Base-by-base conservation (phyloP, 2,113 vertebrate genomes). In the Pipra filicauda region DNA sequence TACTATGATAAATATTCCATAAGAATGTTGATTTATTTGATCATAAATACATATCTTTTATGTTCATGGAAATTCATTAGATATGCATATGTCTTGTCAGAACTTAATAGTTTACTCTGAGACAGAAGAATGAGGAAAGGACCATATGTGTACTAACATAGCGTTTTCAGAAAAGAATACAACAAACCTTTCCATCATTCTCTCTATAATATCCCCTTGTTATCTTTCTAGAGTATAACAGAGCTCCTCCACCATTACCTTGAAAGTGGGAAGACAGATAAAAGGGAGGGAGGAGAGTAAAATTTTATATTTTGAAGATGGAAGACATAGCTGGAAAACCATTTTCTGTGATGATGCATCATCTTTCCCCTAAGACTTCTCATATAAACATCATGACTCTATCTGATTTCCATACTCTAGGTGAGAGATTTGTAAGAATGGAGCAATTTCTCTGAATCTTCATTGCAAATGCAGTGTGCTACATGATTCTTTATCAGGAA, bases 81-180 rank as follows among this genome's bases (percentile, higher is more conserved):
- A 49, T 54, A 75, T 8, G 3, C 52, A 20, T 62, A 30, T 14
- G 5, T 64, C 75, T 72, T 52, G 24, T 75, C 22, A 70, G 37
- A 87, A 66, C 13, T 57, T 24, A 57, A 1, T 12, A 10, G 6
- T 48, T 88, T 46, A 30, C 8, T 73, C 23, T 30, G 14, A 43
- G 5, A 3, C 52, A 41, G 43, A 74, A 46, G 1, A 70, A 59
- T 52, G 6, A 85, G 48, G 19, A 33, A 39, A 13, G 69, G 7
- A 55, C 5, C 0, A 0, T 27, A n/a, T 15, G 28, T 6, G 8
- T 78, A 31, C 11, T 74, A 71, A 72, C 2, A 16, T 1, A 44
- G 10, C 20, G 74, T 85, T 75, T 88, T 85, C 51, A 74, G 27
- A 31, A 70, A 52, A 51, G 3, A 51, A 30, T 8, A 30, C 4